A percentile compares a stretch with the other conserved stretches of the same genome.
Conservation (phyloP, 2,888 invertebrate species). For the Archips xylosteana region DNA sequence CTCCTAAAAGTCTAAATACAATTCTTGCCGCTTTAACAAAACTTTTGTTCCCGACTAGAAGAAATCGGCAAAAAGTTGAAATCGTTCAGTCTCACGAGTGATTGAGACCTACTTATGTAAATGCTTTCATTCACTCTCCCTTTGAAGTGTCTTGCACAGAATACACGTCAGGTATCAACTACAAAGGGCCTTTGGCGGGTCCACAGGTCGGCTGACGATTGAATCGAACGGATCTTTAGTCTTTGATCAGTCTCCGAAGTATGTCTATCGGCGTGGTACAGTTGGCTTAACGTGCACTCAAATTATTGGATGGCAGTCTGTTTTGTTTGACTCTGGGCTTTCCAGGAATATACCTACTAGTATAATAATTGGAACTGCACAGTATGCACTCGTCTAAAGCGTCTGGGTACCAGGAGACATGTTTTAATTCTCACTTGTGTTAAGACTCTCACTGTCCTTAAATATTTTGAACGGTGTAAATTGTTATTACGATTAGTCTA, state of each 20-base stretch:
- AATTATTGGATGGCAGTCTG: not conserved
- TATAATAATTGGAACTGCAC: not conserved
- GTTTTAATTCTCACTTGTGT: too few relatives aligned
- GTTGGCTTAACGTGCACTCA: not conserved
- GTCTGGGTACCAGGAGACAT: too few relatives aligned
- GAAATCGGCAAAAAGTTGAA: not conserved
- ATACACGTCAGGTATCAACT: conserved; percentile 27
- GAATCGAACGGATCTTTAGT: conserved; percentile 13
- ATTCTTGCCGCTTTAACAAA: too few relatives aligned
- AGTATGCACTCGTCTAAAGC: too few relatives aligned
- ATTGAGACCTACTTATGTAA: conserved; percentile 7
- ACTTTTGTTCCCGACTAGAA: too few relatives aligned
- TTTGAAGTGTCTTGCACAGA: conserved; percentile 24
- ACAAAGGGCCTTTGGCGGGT: conserved; percentile 24
- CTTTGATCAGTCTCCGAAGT: conserved; percentile 23
- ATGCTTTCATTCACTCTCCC: conserved; percentile 11
- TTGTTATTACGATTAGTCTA: too few relatives aligned
- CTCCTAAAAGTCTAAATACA: too few relatives aligned
- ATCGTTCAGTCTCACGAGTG: not conserved
- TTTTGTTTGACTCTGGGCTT: not conserved
- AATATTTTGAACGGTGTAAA: too few relatives aligned
- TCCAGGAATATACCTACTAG: too few relatives aligned
- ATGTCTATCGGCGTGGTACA: conserved; percentile 2
- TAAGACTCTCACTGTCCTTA: too few relatives aligned
- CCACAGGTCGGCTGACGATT: conserved; percentile 10